phyloP scores from a whole-genome alignment of 2,888 invertebrate species.

The Mylabris sibirica region DNA sequence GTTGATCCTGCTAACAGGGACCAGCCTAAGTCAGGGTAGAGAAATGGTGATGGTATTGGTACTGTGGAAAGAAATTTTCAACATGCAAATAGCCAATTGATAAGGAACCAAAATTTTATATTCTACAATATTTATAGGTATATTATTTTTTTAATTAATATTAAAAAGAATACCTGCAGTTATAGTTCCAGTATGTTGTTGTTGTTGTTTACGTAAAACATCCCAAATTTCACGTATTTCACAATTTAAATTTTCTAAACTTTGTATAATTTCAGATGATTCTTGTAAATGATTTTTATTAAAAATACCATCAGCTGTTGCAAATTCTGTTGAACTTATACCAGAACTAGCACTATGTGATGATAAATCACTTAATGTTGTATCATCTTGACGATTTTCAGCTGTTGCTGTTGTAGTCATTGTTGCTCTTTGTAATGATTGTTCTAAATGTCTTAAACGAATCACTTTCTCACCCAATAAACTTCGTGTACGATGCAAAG shows the following conservation, averaged over 20 bases:
- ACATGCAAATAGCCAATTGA: slow-evolving; percentile 22
- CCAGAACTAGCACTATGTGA: slow-evolving; percentile 69
- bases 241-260: slow-evolving; percentile 73
- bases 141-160: neutral
- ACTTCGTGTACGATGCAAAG: slow-evolving; percentile 80
- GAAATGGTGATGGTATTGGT: slow-evolving; percentile 58
- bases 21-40: slow-evolving; percentile 67
- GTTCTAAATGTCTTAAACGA: slow-evolving; percentile 79
- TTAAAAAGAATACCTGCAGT: slow-evolving; percentile 61
- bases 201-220: slow-evolving; percentile 69
- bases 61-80: slow-evolving; percentile 37
- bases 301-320: slow-evolving; percentile 62
- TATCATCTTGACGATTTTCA: slow-evolving; percentile 63
- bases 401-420: slow-evolving; percentile 51
- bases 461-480: slow-evolving; percentile 85
- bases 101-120: neutral
- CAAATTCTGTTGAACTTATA: slow-evolving; percentile 74
- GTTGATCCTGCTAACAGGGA: slow-evolving; percentile 53
- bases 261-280: slow-evolving; percentile 74
- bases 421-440: slow-evolving; percentile 74
- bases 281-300: slow-evolving; percentile 66
- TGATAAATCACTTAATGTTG: slow-evolving; percentile 72
- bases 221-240: slow-evolving; percentile 77
- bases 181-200: slow-evolving; percentile 59
- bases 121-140: too few relatives aligned